Conservation (phyloP, 2,888 invertebrate species). For the Ganaspis brasiliensis region DNA sequence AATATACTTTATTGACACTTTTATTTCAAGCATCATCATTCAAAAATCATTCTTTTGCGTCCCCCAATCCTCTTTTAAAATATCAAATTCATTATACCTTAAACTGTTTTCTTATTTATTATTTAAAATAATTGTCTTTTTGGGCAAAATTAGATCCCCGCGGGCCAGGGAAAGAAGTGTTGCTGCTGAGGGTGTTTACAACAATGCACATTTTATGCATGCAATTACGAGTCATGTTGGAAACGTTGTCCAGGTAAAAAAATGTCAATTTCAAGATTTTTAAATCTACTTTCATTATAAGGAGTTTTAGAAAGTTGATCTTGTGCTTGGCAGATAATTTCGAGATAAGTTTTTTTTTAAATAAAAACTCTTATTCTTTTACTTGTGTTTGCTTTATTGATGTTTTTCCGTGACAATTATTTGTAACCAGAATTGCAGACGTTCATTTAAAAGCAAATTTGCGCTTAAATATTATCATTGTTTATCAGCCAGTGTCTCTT, state of each 20-base stretch:
- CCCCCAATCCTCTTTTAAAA: too few species aligned
- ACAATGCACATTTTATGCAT: slow-evolving; percentile 95
- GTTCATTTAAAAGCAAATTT: background rate
- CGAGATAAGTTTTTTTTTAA: background rate
- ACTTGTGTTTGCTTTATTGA: background rate
- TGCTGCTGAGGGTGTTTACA: slow-evolving; percentile 92
- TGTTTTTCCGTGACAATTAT: background rate
- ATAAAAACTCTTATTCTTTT: too few species aligned
- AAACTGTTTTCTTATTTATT: too few species aligned
- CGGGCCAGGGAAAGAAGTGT: slow-evolving; percentile 85
- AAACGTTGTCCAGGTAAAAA: slow-evolving; percentile 86
- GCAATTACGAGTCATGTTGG: slow-evolving; percentile 93
- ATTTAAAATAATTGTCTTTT: background rate
- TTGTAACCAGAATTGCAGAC: too few species aligned
- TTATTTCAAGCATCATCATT: too few species aligned
- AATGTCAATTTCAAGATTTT: background rate
- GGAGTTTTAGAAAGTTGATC: background rate
- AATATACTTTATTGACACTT: slow-evolving; percentile 67
- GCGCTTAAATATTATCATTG: slow-evolving; percentile 3
- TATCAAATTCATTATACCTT: too few species aligned
- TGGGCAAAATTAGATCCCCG: slow-evolving; percentile 85
- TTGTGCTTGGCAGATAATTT: background rate
- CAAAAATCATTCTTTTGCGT: too few species aligned
- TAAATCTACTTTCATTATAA: too few species aligned
- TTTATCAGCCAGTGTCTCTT: background rate